Evolutionary conservation across 37 sponge, comb jelly and placozoan genomes (phyloP), one percentile per base, ranked within the genome.

Genomic region (Spongilla lacustris): DNA sequence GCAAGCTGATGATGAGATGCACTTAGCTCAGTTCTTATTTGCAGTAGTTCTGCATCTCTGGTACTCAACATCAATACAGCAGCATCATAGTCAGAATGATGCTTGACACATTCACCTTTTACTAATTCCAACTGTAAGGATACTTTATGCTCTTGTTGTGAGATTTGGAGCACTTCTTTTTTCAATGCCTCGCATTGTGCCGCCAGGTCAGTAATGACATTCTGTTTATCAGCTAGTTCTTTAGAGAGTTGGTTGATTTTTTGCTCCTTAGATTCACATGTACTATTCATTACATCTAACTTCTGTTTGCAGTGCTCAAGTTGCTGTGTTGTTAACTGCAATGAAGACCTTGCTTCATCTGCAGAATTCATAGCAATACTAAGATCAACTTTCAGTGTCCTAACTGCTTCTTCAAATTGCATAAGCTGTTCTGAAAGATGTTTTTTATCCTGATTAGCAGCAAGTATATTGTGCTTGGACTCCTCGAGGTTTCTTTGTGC

Each of bases 151-250:
- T 0, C 24, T 17, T 2, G 0, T 71, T 36, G 23, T 71, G 71
- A 17, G 38, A 58, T 17, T 14, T 58, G 58, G 19, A 1, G 58
- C 34, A 83, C 74, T 35, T 79, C 80, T 14, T 77, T 69, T 17
- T 87, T 87, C 36, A 91, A 38, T 11, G 88, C 67, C 27, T 83
- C 83, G 23, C 48, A 75, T 41, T 87, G 67, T 4, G 78, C 66
- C 12, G 34, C 50, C 9, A 77, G 50, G 28, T 83, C 75, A 71
- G 88, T 80, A 84, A 71, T 66, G 23, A 75, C 58, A n/a, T 67
- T 68, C 34, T 86, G 77, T 37, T 71, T 91, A 0, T 58, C 75
- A 25, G 85, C 90, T 25, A 81, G 0, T 23, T 84, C 68, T 36
- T 80, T 76, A 6, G 36, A 67, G 14, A 84, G 36, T 32, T 68